Evolutionary conservation across 2,113 vertebrate species (phyloP).

Genomic region (Nematolebias whitei): DNA sequence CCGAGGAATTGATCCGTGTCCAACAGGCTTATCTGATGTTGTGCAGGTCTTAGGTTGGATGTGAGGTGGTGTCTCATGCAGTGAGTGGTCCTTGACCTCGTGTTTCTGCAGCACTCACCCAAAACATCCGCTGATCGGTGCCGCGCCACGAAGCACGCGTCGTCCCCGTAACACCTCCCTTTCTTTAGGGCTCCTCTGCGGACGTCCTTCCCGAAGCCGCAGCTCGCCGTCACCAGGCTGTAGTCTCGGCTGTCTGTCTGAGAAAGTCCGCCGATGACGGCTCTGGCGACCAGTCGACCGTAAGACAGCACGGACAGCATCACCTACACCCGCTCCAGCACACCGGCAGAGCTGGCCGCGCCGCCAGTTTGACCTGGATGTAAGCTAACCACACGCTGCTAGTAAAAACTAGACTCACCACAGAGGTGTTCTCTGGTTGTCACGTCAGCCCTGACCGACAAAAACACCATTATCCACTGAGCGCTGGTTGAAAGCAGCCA

Average conservation of each 20-base stretch:
- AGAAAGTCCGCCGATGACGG: constrained; percentile 95
- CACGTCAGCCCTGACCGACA: too few relatives aligned
- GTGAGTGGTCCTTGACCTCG: constrained; percentile 28
- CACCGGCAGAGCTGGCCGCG: constrained; percentile 57
- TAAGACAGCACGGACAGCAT: constrained; percentile 99
- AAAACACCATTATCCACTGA: too few relatives aligned
- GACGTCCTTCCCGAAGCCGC: constrained; percentile 98
- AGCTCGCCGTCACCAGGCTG: constrained; percentile 96
- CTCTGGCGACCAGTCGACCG: constrained; percentile 95
- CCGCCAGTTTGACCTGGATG: constrained; percentile 48
- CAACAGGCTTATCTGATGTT: too few relatives aligned
- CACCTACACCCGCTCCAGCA: constrained; percentile 52
- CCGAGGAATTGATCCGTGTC: too few relatives aligned
- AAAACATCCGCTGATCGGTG: constrained; percentile 93
- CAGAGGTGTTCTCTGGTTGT: not conserved
- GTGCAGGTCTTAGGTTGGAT: too few relatives aligned
- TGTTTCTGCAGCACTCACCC: constrained; percentile 80
- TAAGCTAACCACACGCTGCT: constrained; percentile 10
- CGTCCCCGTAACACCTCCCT: constrained; percentile 97
- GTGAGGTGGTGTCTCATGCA: too few relatives aligned
- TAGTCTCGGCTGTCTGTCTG: constrained; percentile 96
- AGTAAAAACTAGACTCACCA: constrained; percentile 11
- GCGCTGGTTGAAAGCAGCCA: constrained; percentile 32
- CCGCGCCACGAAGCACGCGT: constrained; percentile 94
- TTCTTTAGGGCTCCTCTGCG: constrained; percentile 97